These are phyloP conservation scores for Solenopsis fugax DNA, from an alignment of 1,140 invertebrate species.

Conservation along the genomic window DNA sequence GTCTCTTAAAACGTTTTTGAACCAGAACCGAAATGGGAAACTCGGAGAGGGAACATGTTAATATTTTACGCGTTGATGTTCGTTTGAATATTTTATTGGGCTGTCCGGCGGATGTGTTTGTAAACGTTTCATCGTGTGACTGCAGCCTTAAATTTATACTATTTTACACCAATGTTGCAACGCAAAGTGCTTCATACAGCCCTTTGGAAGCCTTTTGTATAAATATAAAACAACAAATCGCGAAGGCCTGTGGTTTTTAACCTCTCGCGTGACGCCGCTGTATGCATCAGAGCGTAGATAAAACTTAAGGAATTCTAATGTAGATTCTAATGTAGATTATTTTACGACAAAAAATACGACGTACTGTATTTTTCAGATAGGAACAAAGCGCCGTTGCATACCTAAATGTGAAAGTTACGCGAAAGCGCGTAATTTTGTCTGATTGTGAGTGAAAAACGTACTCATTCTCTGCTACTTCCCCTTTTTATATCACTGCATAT, in stretches of 20 bases:
- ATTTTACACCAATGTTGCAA: constrained; percentile 19
- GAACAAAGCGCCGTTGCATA: constrained; percentile 19
- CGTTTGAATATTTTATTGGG: constrained; percentile 46
- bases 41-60: constrained; percentile 7
- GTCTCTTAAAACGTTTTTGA: constrained; percentile 40
- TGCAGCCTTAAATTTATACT: constrained; percentile 45
- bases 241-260: constrained; percentile 27
- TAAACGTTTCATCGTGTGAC: constrained; percentile 14
- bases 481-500: constrained; percentile 31
- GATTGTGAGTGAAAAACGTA: constrained; percentile 55
- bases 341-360: constrained; percentile 22
- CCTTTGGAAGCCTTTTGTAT: background rate
- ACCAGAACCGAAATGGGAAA: constrained; percentile 3
- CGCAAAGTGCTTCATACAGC: background rate
- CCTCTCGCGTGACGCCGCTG: constrained; percentile 45
- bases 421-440: constrained; percentile 52
- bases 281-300: constrained; percentile 53
- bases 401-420: constrained; percentile 45
- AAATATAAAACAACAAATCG: constrained; percentile 43
- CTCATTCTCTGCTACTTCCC: background rate
- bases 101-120: constrained; percentile 26
- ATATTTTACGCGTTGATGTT: constrained; percentile 58
- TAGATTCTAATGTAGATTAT: constrained; percentile 58
- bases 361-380: constrained; percentile 20
- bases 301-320: constrained; percentile 59